Conservation (phyloP, 2,797 vertebrate genomes). For the Semotilus atromaculatus region DNA sequence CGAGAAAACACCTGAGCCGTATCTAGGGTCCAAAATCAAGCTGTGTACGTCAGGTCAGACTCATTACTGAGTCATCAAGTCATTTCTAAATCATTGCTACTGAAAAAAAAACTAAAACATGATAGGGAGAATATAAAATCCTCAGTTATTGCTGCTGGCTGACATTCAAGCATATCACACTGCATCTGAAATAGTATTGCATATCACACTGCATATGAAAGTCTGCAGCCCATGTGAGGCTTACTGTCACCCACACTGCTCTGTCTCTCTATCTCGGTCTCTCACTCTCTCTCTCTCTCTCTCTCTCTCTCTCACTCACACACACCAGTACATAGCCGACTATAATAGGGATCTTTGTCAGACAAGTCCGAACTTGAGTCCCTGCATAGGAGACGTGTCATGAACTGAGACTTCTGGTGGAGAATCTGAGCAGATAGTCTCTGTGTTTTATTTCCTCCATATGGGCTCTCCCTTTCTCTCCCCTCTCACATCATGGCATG, state of each 20-base stretch:
- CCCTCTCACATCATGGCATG: slow-evolving; percentile 37
- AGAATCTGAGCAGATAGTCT: slow-evolving; percentile 35
- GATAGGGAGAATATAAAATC: not conserved
- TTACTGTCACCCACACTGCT: slow-evolving; percentile 50
- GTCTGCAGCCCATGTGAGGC: slow-evolving; percentile 54
- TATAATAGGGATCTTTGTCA: slow-evolving; percentile 53
- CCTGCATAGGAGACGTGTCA: slow-evolving; percentile 20
- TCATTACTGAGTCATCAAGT: not conserved
- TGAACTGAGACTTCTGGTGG: slow-evolving; percentile 31
- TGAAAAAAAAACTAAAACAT: not conserved
- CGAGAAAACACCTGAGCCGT: not conserved
- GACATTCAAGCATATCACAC: not conserved
- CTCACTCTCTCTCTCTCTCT: not conserved
- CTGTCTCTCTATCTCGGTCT: not conserved
- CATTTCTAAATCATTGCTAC: not conserved
- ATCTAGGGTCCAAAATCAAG: not conserved
- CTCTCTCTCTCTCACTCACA: slow-evolving; percentile 23
- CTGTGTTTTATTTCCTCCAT: slow-evolving; percentile 12
- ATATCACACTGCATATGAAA: slow-evolving; percentile 8
- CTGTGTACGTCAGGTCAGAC: too few species aligned
- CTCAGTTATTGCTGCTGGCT: not conserved
- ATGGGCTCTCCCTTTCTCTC: slow-evolving; percentile 15
- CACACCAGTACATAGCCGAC: slow-evolving; percentile 7
- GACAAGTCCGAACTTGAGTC: slow-evolving; percentile 35
- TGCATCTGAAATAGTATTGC: too few species aligned